Evolutionary conservation across 2,113 vertebrate species (phyloP).

Genomic region (Muntiacus muntjak): DNA sequence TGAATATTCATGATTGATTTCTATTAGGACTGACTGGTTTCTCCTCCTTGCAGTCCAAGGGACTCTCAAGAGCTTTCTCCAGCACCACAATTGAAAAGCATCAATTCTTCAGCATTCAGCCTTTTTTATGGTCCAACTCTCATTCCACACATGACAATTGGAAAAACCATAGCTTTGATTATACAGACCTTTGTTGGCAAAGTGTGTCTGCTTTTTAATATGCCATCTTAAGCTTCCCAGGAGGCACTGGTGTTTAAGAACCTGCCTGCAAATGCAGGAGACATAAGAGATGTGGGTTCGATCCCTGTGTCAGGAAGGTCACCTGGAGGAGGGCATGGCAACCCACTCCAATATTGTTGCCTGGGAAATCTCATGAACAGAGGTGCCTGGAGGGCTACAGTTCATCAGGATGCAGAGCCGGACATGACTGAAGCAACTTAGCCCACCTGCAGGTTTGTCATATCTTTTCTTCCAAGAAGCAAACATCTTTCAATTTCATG

Average conservation of each 20-base stretch:
- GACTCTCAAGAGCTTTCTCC: no score
- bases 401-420: fast-evolving
- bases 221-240: no score
- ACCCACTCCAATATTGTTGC: background rate
- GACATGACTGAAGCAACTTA: fast-evolving
- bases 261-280: background rate
- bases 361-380: background rate
- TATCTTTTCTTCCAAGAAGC: background rate
- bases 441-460: background rate
- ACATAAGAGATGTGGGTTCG: background rate
- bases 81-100: no score
- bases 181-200: no score
- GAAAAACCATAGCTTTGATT: no score
- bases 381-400: background rate
- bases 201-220: no score
- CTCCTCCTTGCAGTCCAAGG: no score
- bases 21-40: no score
- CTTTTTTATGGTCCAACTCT: no score
- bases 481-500: background rate
- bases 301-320: background rate
- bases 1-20: no score
- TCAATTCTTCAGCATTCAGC: no score
- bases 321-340: background rate
- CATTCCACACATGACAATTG: no score
- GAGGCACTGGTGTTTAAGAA: background rate